A percentile compares a stretch with the other conserved stretches of the same genome.
Evolutionary conservation across 2,113 vertebrate species (phyloP).

Genomic region (Spea multiplicata): DNA sequence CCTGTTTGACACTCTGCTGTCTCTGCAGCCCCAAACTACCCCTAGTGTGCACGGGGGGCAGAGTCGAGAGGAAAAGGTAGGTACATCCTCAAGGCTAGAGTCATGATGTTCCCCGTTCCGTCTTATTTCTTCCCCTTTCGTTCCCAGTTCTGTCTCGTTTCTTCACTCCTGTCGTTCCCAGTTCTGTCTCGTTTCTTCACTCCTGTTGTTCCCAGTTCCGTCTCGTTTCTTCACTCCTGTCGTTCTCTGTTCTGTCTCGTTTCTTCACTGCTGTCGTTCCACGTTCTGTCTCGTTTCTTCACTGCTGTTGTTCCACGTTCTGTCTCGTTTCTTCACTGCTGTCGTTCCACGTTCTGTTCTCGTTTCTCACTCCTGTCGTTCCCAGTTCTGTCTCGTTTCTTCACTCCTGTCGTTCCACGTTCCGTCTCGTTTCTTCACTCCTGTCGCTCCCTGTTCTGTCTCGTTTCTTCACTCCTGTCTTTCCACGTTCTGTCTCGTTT

Average conservation of each 20-base stretch:
- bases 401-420: neutral
- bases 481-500: neutral
- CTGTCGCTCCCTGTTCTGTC: neutral
- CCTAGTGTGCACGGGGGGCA: constrained; percentile 55
- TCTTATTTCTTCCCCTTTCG: neutral
- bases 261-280: neutral
- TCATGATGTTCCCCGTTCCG: no score
- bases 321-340: neutral
- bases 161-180: neutral
- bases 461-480: neutral
- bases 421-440: neutral
- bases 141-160: neutral
- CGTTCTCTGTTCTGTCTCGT: neutral
- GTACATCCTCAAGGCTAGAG: neutral
- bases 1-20: constrained; percentile 81
- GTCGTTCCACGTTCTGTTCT: neutral
- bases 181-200: neutral
- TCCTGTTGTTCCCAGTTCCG: no score
- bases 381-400: neutral
- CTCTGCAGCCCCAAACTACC: constrained; percentile 80
- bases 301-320: no score
- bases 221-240: neutral
- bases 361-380: neutral
- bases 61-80: constrained; percentile 78
- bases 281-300: neutral